phyloP scores from a whole-genome alignment of 2,888 invertebrate genomes.

The Drosophila borborema region DNA sequence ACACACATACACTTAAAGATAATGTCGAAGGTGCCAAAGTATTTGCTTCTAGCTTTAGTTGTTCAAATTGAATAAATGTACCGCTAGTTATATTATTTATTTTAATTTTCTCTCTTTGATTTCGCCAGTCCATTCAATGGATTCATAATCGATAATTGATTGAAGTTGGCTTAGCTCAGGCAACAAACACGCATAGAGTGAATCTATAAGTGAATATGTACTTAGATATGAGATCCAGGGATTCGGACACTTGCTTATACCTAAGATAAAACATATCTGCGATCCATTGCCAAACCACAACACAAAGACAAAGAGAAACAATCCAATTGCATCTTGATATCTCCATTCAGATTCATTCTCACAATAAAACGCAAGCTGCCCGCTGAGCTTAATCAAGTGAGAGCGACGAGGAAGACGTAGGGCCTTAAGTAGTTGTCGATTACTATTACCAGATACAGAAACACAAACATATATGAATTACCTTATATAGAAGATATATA shows the following conservation, averaged over 20 bases:
- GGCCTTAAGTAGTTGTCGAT: constrained; percentile 60
- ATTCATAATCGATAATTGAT: neutral
- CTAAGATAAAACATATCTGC: constrained; percentile 59
- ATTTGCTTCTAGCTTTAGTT: constrained; percentile 76
- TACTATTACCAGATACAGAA: constrained; percentile 26
- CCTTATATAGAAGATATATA: constrained; percentile 23
- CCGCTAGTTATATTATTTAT: constrained; percentile 50
- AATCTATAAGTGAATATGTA: constrained; percentile 15
- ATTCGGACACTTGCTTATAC: constrained; percentile 46
- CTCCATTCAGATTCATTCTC: neutral
- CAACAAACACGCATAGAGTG: constrained; percentile 14
- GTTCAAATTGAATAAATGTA: constrained; percentile 65
- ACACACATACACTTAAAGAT: constrained; percentile 33
- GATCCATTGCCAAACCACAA: constrained; percentile 50
- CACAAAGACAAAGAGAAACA: neutral
- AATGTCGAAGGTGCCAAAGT: constrained; percentile 77
- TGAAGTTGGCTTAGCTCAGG: constrained; percentile 6
- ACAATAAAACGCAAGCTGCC: constrained; percentile 38
- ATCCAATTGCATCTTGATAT: constrained; percentile 21
- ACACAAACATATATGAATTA: constrained; percentile 14
- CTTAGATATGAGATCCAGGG: constrained; percentile 45
- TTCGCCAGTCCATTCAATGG: constrained; percentile 19
- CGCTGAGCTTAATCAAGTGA: constrained; percentile 25
- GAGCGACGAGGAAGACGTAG: constrained; percentile 18
- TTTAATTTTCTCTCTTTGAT: constrained; percentile 31